Evolutionary conservation across 2,797 vertebrate genomes (phyloP).

Genomic region (Gadopsis bispinosus): DNA sequence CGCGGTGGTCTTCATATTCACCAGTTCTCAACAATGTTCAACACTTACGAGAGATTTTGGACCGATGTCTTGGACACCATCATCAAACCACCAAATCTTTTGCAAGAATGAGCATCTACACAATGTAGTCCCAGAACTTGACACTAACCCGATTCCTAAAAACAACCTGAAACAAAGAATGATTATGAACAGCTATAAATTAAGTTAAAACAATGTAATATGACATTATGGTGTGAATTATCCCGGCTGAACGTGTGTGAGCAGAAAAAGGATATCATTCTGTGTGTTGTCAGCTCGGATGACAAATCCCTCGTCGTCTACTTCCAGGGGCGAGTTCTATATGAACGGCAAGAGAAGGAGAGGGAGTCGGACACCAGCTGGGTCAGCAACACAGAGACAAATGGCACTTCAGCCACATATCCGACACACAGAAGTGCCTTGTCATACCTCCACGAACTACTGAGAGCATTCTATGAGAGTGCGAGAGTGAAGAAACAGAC

Average conservation of each 20-base stretch:
- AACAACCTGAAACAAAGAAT: background rate
- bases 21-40: too few relatives aligned
- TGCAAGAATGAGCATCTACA: background rate
- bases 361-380: conserved; percentile 35
- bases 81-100: background rate
- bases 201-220: background rate
- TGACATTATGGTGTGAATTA: background rate
- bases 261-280: conserved; percentile 90
- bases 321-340: conserved; percentile 90
- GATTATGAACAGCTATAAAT: background rate
- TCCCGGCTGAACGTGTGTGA: background rate
- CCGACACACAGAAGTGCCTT: conserved; percentile 28
- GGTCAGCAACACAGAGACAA: conserved; percentile 48
- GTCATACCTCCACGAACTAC: background rate
- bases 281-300: conserved; percentile 88
- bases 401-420: conserved; percentile 21
- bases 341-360: conserved; percentile 13
- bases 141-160: background rate
- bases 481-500: conserved; percentile 11
- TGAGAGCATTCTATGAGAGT: conserved; percentile 19
- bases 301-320: conserved; percentile 95
- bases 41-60: background rate
- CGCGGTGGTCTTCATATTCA: background rate
- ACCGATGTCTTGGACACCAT: background rate
- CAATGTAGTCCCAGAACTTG: background rate